Evolutionary conservation across 2,797 vertebrate species (phyloP).

Genomic region (Gobionotothen gibberifrons): DNA sequence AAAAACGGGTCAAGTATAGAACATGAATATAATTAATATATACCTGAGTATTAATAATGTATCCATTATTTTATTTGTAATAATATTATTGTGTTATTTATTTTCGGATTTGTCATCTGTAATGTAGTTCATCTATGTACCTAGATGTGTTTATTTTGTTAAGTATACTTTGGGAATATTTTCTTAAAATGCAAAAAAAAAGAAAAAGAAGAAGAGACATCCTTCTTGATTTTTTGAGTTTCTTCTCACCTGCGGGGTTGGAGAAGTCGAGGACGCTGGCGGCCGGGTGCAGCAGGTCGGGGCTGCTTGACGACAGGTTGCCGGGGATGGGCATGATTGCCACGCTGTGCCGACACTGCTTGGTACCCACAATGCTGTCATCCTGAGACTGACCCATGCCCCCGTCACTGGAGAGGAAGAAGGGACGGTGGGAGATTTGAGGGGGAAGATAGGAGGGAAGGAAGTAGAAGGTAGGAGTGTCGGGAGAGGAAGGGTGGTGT

Average conservation of each 20-base stretch:
- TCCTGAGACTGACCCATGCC: constrained; percentile 95
- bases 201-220: too few relatives aligned
- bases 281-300: constrained; percentile 94
- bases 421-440: neutral
- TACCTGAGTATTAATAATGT: too few relatives aligned
- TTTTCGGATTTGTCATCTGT: too few relatives aligned
- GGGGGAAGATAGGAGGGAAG: neutral
- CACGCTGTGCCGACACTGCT: constrained; percentile 94
- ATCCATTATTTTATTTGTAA: too few relatives aligned
- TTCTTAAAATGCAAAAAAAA: too few relatives aligned
- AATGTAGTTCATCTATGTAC: too few relatives aligned
- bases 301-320: constrained; percentile 94
- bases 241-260: constrained; percentile 82
- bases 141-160: too few relatives aligned
- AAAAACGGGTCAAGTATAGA: too few relatives aligned
- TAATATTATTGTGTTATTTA: too few relatives aligned
- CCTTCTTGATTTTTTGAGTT: neutral
- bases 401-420: constrained; percentile 85
- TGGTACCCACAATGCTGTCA: constrained; percentile 97
- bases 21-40: too few relatives aligned
- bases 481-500: neutral
- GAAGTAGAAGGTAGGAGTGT: neutral
- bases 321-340: constrained; percentile 96
- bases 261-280: constrained; percentile 93
- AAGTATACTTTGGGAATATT: too few relatives aligned